A percentile compares a stretch with the other conserved stretches of the same genome.
These are phyloP conservation scores for Eupithecia subumbrata DNA, from an alignment of 2,888 invertebrate species.

Conservation along the genomic window DNA sequence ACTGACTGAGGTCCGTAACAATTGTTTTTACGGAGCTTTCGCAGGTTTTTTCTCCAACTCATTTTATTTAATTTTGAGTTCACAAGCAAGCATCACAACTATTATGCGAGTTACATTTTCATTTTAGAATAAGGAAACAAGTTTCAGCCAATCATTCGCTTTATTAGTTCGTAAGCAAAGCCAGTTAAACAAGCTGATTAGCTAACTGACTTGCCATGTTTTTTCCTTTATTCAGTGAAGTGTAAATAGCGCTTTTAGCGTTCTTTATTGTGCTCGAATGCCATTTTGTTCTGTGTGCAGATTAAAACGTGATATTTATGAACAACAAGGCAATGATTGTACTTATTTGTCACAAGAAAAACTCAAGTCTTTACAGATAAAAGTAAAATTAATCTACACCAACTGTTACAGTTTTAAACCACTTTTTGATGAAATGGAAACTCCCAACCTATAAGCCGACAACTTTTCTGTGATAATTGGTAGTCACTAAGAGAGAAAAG, in stretches of 20 bases:
- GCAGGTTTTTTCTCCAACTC: neutral
- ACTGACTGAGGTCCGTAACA: neutral
- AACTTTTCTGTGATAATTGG: neutral
- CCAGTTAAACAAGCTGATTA: neutral
- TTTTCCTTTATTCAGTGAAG: neutral
- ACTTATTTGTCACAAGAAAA: constrained; percentile 24
- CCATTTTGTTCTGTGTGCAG: constrained; percentile 68
- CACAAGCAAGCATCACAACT: neutral
- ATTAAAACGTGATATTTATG: constrained; percentile 74
- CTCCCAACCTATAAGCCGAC: neutral
- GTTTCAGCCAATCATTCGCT: neutral
- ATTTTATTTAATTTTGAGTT: neutral
- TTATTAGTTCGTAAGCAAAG: neutral
- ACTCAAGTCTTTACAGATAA: neutral
- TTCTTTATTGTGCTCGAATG: constrained; percentile 71
- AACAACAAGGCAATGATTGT: constrained; percentile 52
- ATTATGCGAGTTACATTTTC: neutral
- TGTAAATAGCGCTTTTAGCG: constrained; percentile 34
- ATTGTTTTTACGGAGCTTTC: neutral
- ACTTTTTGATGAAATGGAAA: neutral
- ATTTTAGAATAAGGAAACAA: neutral
- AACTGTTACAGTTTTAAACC: neutral
- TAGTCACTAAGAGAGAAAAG: neutral
- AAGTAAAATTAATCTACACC: neutral
- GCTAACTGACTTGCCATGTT: neutral